phyloP scores from a whole-genome alignment of 2,888 invertebrate genomes.

The Capitulum mitella region DNA sequence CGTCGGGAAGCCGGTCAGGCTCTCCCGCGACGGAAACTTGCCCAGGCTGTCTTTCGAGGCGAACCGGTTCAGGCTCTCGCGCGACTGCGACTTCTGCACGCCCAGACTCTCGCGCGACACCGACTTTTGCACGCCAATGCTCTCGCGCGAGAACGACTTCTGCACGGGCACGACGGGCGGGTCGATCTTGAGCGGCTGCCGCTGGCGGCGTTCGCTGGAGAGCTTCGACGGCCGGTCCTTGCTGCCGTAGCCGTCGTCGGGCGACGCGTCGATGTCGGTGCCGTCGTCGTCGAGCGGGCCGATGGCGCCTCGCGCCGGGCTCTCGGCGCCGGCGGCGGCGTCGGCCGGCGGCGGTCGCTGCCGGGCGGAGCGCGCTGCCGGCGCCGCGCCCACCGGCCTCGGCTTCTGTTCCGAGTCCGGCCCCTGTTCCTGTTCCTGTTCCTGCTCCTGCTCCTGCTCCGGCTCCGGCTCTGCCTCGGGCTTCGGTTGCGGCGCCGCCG shows the following conservation, averaged over 20 bases:
- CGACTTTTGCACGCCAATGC: constrained; percentile 18
- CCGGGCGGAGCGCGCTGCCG: constrained; percentile 29
- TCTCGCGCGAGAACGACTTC: constrained; percentile 16
- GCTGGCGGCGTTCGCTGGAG: not conserved
- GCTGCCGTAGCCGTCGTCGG: constrained; percentile 20
- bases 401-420: no score
- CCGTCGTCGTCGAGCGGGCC: not conserved
- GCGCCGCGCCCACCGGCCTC: no score
- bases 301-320: not conserved
- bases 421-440: no score
- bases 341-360: constrained; percentile 26
- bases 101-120: constrained; percentile 8
- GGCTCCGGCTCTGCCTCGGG: no score
- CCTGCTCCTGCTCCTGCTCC: no score
- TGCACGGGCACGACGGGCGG: constrained; percentile 17
- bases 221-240: not conserved
- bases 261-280: not conserved
- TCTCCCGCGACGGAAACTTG: constrained; percentile 3
- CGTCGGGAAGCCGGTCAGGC: not conserved
- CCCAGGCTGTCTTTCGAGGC: not conserved
- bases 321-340: not conserved
- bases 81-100: not conserved
- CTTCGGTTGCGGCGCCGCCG: no score
- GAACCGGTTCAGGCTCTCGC: constrained; percentile 3
- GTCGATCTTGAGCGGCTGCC: not conserved